Base-by-base conservation (phyloP, 2,888 invertebrate genomes). In the Drosophila paranaensis region DNA sequence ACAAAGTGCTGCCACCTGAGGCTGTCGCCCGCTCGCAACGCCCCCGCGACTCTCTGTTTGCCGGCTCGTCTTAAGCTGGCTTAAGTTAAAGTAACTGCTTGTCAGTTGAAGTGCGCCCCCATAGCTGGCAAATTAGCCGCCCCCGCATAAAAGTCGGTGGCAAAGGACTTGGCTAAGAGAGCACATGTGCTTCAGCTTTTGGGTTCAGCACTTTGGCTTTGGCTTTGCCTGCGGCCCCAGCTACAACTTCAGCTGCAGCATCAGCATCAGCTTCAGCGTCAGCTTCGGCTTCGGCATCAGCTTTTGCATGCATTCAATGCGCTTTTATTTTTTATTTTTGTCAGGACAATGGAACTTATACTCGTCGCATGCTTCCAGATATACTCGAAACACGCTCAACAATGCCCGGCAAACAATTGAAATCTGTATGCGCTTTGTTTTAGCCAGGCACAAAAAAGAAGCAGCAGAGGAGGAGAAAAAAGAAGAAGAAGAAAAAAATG, bases 351-450 rank as follows among this genome's bases (percentile, higher is more conserved):
- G 77, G 89, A 74, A 73, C 80, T 83, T 71, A 72, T 72, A 76
- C 58, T 48, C 58, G 48, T 58, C 58, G 87, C 86, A 73, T 86
- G 75, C 88, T 88, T 82, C 81, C 81, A 87, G 82, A 79, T 79
- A 71, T 79, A 71, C 81, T 70, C 68, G 58, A 68, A 71, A 67
- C 60, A 67, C 60, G 69, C 62, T 75, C 82, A 77, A 87, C 86
- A 87, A 88, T 84, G 87, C 82, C 77, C 79, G 73, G 73, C 82
- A 81, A 85, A 89, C 89, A 90, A 90, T 89, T 90, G 89, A 89
- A 90, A 89, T 87, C 85, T 79, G 74, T 77, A 77, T 74, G 76
- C 79, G 76, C 81, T 83, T 89, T 89, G 89, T 89, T 90, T 90
- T 79, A 89, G 79, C 73, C 55, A 60, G 54, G 45, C 66, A 56